These are phyloP conservation scores for Aurelia sp. DNA, from an alignment of 30 jellyfish, hydroid and myxozoan species.

Conservation along the genomic window DNA sequence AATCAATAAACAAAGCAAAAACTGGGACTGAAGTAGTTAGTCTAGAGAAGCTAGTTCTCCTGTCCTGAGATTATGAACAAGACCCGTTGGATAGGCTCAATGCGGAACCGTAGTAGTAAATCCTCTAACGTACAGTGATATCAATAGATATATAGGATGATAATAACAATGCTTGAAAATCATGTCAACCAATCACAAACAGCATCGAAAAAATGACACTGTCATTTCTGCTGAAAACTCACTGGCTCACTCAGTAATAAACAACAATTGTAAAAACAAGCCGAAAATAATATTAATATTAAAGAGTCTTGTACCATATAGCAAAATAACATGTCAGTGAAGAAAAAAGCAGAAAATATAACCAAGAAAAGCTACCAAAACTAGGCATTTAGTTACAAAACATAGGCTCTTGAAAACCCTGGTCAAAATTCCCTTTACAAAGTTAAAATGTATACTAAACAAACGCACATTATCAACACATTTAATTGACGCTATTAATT, in stretches of 20 bases:
- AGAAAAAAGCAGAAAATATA: slow-evolving; percentile 67
- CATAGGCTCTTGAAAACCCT: slow-evolving; percentile 97
- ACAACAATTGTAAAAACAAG: slow-evolving; percentile 72
- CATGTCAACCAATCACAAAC: slow-evolving; percentile 52
- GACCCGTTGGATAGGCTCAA: neutral
- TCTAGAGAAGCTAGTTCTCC: too few relatives aligned
- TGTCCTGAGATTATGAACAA: neutral
- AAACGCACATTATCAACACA: slow-evolving; percentile 73
- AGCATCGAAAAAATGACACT: slow-evolving; percentile 72
- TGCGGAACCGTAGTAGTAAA: slow-evolving; percentile 8
- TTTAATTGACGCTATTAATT: slow-evolving; percentile 38
- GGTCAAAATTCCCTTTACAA: slow-evolving; percentile 94
- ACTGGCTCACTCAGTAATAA: slow-evolving; percentile 62
- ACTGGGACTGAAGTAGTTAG: too few relatives aligned
- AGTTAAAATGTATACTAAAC: slow-evolving; percentile 79
- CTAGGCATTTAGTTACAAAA: slow-evolving; percentile 85
- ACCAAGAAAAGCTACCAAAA: slow-evolving; percentile 91
- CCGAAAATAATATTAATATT: slow-evolving; percentile 65
- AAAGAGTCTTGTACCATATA: slow-evolving; percentile 70
- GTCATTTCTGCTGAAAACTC: slow-evolving; percentile 65
- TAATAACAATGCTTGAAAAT: slow-evolving; percentile 65
- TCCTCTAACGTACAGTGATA: slow-evolving; percentile 39
- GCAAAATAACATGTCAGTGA: slow-evolving; percentile 71
- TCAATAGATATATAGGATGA: slow-evolving; percentile 42
- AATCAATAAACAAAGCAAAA: too few relatives aligned